Evolutionary conservation across 2,113 vertebrate genomes (phyloP).

Genomic region (Neogobius melanostomus): DNA sequence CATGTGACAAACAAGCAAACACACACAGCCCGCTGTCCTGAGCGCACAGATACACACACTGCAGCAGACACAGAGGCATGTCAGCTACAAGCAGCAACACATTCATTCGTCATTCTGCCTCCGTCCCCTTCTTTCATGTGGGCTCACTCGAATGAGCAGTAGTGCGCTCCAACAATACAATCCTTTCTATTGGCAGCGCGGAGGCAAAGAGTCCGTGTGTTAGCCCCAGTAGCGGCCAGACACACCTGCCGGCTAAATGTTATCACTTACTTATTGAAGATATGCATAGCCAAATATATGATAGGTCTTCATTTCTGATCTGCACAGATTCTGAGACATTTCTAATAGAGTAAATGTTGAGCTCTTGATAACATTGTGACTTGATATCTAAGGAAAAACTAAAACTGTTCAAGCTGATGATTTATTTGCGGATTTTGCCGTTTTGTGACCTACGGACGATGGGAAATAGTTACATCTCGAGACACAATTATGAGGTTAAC

Average conservation of each 20-base stretch:
- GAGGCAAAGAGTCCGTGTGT: constrained; percentile 43
- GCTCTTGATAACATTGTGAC: constrained; percentile 25
- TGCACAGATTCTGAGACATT: constrained; percentile 21
- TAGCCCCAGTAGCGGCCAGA: constrained; percentile 53
- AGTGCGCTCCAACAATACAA: constrained; percentile 68
- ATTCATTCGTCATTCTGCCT: constrained; percentile 69
- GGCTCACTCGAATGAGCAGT: constrained; percentile 65
- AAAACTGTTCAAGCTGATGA: constrained; percentile 29
- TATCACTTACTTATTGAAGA: constrained; percentile 47
- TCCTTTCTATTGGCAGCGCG: constrained; percentile 68
- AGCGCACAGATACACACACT: constrained; percentile 32
- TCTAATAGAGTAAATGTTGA: constrained; percentile 32
- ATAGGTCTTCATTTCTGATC: constrained; percentile 46
- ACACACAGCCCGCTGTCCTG: constrained; percentile 49
- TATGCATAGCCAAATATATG: constrained; percentile 34
- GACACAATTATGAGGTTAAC: constrained; percentile 32
- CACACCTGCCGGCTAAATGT: constrained; percentile 65
- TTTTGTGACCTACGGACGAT: constrained; percentile 32
- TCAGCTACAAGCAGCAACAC: constrained; percentile 61
- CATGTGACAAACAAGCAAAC: constrained; percentile 80
- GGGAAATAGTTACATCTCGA: constrained; percentile 47
- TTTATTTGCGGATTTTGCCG: constrained; percentile 44
- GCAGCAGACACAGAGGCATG: constrained; percentile 44
- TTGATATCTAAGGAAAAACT: constrained; percentile 40
- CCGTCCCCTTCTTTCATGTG: constrained; percentile 76